These are phyloP conservation scores for Podocnemis expansa DNA, from an alignment of 2,113 vertebrate species.

Conservation along the genomic window DNA sequence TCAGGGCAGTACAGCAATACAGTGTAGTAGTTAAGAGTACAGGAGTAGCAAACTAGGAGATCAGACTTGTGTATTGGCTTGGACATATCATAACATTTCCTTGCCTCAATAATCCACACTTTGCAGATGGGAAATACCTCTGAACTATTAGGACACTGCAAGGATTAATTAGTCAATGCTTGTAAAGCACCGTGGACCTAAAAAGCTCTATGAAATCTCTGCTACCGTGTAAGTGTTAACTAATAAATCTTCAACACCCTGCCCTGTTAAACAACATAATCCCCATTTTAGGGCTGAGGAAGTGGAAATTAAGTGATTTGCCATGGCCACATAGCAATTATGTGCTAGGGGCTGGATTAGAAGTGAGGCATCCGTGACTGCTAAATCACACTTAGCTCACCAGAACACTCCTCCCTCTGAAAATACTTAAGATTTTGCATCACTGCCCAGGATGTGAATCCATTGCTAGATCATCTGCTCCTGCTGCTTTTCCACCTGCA, in stretches of 20 bases:
- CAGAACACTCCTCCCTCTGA: not conserved
- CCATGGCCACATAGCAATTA: not conserved
- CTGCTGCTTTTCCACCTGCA: not conserved
- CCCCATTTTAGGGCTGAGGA: not conserved
- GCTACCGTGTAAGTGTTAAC: not conserved
- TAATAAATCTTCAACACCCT: not conserved
- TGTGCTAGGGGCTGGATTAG: not conserved
- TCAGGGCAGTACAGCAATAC: not conserved
- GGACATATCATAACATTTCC: not conserved
- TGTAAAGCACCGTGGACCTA: not conserved
- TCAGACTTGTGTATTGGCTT: not conserved
- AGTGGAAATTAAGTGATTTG: not conserved
- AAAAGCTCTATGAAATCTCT: not conserved
- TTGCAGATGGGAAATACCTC: not conserved
- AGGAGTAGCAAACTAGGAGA: not conserved
- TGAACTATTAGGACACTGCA: not conserved
- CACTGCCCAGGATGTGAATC: not conserved
- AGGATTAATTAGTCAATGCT: not conserved
- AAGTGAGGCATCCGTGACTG: rapidly evolving
- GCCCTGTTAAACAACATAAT: not conserved
- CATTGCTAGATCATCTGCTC: not conserved
- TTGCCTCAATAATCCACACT: not conserved
- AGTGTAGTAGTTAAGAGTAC: not conserved
- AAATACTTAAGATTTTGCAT: not conserved
- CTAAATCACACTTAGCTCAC: not conserved